phyloP scores from a whole-genome alignment of 2,888 invertebrate species.

The Acrobasis repandana region DNA sequence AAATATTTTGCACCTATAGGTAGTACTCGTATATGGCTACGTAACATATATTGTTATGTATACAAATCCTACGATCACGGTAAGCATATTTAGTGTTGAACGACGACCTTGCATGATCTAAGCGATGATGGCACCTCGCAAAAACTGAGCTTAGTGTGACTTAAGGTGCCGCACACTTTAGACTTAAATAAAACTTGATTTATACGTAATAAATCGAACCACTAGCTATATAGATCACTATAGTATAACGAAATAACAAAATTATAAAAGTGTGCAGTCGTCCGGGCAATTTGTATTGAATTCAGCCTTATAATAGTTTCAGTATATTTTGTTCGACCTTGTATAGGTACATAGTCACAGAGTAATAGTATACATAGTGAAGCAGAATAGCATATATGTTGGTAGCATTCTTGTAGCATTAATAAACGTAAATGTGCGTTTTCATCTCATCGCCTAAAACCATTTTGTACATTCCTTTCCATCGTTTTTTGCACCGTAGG shows the following conservation, averaged over 20 bases:
- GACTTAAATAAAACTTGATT: too few relatives aligned
- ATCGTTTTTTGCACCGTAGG: conserved; percentile 1
- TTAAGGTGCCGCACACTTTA: not conserved
- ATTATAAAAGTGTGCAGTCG: too few relatives aligned
- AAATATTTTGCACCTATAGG: not conserved
- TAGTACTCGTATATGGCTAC: not conserved
- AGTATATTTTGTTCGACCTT: too few relatives aligned
- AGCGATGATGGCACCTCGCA: conserved; percentile 12
- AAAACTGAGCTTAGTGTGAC: conserved; percentile 3
- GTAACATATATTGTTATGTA: not conserved
- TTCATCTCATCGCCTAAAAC: not conserved
- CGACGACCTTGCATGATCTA: conserved; percentile 15
- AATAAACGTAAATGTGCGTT: not conserved
- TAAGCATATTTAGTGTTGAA: not conserved
- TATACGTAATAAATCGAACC: too few relatives aligned
- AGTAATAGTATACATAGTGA: too few relatives aligned
- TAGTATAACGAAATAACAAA: too few relatives aligned
- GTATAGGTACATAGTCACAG: too few relatives aligned
- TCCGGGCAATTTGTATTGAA: too few relatives aligned
- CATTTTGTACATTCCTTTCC: not conserved
- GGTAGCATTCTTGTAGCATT: too few relatives aligned
- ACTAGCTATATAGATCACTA: too few relatives aligned
- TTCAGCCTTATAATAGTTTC: too few relatives aligned
- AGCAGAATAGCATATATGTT: too few relatives aligned
- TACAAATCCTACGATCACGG: not conserved